phyloP scores from a whole-genome alignment of 2,888 invertebrate genomes.

The Eupithecia pulchellata region DNA sequence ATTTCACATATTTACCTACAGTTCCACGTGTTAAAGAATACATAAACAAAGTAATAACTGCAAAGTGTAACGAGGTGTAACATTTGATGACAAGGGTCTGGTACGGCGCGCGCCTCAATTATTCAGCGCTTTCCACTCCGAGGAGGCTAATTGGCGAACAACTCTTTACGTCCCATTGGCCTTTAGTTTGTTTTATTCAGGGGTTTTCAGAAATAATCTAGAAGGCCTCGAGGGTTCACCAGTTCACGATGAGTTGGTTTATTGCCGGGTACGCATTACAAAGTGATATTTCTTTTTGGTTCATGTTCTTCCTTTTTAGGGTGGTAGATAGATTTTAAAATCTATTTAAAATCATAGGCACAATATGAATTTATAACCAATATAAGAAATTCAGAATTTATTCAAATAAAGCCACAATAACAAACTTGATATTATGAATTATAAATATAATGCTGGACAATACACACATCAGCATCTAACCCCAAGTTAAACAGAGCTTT shows the following conservation, averaged over 20 bases:
- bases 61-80: slow-evolving; percentile 67
- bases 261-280: neutral
- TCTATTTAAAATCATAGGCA: neutral
- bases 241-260: slow-evolving; percentile 9
- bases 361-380: too few species aligned
- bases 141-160: slow-evolving; percentile 71
- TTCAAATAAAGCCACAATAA: neutral
- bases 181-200: slow-evolving; percentile 59
- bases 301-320: neutral
- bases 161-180: slow-evolving; percentile 61
- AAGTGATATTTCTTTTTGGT: neutral
- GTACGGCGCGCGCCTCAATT: slow-evolving; percentile 64
- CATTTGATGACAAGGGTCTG: slow-evolving; percentile 72
- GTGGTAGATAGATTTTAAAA: neutral
- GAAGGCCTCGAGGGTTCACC: slow-evolving; percentile 8
- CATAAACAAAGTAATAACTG: slow-evolving; percentile 54
- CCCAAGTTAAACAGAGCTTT: too few species aligned
- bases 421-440: neutral
- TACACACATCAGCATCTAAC: too few species aligned
- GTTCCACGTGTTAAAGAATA: slow-evolving; percentile 43
- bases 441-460: too few species aligned
- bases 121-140: slow-evolving; percentile 74
- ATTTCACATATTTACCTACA: neutral
- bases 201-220: slow-evolving; percentile 24
- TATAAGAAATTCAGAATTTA: neutral